These are phyloP conservation scores for Mongoloraphidia duomilia DNA, from an alignment of 2,888 invertebrate species.

Conservation along the genomic window DNA sequence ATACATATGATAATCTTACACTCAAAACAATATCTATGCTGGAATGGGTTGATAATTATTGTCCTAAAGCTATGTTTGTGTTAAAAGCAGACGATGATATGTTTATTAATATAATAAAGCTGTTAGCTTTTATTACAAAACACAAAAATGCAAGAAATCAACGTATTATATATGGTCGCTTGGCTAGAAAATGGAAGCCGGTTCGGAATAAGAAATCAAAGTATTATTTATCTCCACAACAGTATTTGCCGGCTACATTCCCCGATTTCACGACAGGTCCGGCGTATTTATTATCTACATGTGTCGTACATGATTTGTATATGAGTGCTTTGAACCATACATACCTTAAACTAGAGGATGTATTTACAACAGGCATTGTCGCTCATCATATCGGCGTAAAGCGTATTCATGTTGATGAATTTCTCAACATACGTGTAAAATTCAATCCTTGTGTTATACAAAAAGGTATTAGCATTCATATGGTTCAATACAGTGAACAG, in stretches of 20 bases:
- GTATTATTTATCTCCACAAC: conserved; percentile 69
- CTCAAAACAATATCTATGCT: conserved; percentile 70
- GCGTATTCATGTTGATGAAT: conserved; percentile 58
- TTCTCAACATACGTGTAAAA: conserved; percentile 63
- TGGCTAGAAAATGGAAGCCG: conserved; percentile 75
- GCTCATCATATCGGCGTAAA: conserved; percentile 56
- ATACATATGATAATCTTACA: conserved; percentile 70
- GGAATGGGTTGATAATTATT: conserved; percentile 68
- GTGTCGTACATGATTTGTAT: conserved; percentile 57
- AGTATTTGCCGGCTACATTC: conserved; percentile 60
- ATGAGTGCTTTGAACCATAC: conserved; percentile 50
- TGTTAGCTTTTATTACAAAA: conserved; percentile 49
- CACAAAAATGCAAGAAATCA: conserved; percentile 36
- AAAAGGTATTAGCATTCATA: conserved; percentile 71
- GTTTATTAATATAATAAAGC: conserved; percentile 69
- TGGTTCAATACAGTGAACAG: conserved; percentile 78
- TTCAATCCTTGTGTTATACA: conserved; percentile 70
- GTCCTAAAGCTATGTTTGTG: conserved; percentile 56
- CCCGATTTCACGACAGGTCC: conserved; percentile 92
- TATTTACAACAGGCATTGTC: conserved; percentile 81
- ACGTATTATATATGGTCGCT: conserved; percentile 62
- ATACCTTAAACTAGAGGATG: conserved; percentile 80
- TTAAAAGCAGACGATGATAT: conserved; percentile 82
- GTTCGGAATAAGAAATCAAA: conserved; percentile 73
- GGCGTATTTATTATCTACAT: conserved; percentile 69